Percentiles rank a stretch among this genome's conserved stretches.
Conservation (phyloP, 2,888 invertebrate genomes). For the Amphipoea oculea region DNA sequence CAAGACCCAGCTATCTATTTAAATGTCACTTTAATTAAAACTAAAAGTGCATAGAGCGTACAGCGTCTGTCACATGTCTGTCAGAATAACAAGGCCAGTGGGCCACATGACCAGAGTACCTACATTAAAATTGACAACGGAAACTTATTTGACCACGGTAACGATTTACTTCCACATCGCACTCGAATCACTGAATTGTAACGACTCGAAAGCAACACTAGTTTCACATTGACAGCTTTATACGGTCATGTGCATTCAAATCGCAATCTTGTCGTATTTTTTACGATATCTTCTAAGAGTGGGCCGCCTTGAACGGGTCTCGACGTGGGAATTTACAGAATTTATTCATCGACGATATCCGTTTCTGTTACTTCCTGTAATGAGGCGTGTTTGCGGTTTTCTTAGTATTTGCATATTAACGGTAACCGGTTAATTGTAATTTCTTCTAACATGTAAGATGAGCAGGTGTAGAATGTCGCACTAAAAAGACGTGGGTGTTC, state of each 20-base stretch:
- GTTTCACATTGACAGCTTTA: constrained; percentile 32
- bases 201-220: constrained; percentile 23
- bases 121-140: constrained; percentile 50
- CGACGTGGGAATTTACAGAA: constrained; percentile 33
- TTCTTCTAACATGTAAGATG: constrained; percentile 23
- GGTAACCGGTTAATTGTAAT: constrained; percentile 25
- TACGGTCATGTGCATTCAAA: constrained; percentile 19
- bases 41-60: constrained; percentile 44
- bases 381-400: constrained; percentile 13
- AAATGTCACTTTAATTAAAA: constrained; percentile 60
- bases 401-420: constrained; percentile 47
- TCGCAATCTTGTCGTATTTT: constrained; percentile 12
- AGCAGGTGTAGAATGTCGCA: constrained; percentile 38
- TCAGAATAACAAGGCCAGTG: constrained; percentile 68
- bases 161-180: constrained; percentile 68
- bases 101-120: constrained; percentile 58
- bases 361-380: constrained; percentile 45
- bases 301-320: constrained; percentile 24
- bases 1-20: constrained; percentile 36
- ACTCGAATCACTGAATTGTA: constrained; percentile 31
- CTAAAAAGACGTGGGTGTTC: constrained; percentile 1
- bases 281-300: constrained; percentile 23
- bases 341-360: constrained; percentile 22
- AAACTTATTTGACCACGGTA: constrained; percentile 64
- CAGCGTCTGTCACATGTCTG: constrained; percentile 50